phyloP scores from a whole-genome alignment of 1,140 invertebrate genomes.

The Panulirus ornatus region DNA sequence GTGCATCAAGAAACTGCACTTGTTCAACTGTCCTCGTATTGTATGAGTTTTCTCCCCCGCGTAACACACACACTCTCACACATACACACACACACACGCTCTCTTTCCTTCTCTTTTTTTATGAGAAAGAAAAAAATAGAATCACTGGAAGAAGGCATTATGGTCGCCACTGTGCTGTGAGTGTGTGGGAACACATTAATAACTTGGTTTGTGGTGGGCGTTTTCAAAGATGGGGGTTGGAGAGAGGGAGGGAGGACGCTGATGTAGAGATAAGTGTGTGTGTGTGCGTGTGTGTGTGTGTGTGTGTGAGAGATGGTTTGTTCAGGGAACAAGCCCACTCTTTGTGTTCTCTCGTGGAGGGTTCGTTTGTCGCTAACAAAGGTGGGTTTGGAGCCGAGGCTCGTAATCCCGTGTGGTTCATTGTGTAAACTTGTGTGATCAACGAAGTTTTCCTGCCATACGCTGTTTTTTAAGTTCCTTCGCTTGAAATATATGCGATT shows the following conservation, averaged over 20 bases:
- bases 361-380: constrained; percentile 1
- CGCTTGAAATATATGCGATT: no score
- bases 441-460: no score
- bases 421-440: no score
- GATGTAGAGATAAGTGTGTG: not conserved
- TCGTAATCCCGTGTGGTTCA: no score
- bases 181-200: constrained; percentile 2
- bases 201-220: not conserved
- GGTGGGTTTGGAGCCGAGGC: no score
- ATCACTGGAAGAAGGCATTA: constrained; percentile 10
- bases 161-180: not conserved
- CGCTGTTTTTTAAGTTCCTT: no score
- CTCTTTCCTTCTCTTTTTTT: not conserved
- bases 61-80: no score
- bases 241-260: not conserved
- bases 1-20: not conserved
- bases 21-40: not conserved
- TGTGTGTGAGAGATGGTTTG: not conserved
- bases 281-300: not conserved
- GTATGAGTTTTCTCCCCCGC: not conserved
- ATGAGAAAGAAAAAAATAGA: no score
- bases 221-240: no score
- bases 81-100: no score
- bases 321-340: not conserved
- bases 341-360: not conserved